phyloP scores from a whole-genome alignment of 2,113 vertebrate species.

The Chloropsis cyanopogon region DNA sequence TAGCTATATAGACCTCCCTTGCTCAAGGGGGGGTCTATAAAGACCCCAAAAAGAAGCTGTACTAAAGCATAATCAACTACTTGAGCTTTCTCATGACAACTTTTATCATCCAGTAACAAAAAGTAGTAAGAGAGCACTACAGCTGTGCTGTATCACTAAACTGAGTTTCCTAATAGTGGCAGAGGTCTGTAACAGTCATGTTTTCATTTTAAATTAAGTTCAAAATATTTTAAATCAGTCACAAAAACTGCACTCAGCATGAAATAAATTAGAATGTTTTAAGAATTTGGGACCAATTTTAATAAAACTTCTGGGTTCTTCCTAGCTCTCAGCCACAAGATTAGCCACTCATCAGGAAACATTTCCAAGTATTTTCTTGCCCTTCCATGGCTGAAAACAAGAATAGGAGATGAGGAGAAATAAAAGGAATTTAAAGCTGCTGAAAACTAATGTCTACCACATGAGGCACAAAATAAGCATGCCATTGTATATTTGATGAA shows the following conservation, averaged over 20 bases:
- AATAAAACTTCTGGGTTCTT: conserved; percentile 3
- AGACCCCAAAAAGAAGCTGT: not conserved
- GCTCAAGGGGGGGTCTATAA: too few relatives aligned
- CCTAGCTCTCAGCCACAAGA: not conserved
- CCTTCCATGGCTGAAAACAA: conserved; percentile 42
- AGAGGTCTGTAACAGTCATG: not conserved
- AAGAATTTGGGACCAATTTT: not conserved
- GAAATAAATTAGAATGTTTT: conserved; percentile 10
- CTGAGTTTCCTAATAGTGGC: not conserved
- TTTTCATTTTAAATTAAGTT: conserved; percentile 26
- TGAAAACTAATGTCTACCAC: conserved; percentile 61
- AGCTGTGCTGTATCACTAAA: not conserved
- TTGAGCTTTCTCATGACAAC: not conserved
- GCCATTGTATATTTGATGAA: conserved; percentile 64
- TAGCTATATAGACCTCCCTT: not conserved
- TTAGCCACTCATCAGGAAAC: conserved; percentile 33
- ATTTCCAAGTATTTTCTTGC: conserved; percentile 43
- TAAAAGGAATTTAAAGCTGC: conserved; percentile 59
- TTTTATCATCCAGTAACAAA: not conserved
- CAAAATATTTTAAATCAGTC: conserved; percentile 17
- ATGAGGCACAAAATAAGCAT: conserved; percentile 58
- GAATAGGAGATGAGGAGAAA: conserved; percentile 35
- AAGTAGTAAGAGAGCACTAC: not conserved
- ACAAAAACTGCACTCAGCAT: not conserved
- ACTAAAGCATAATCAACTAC: not conserved